Evolutionary conservation across 2,113 vertebrate genomes (phyloP), one percentile per base, ranked within the genome.

Genomic region (Salvelinus namaycush): DNA sequence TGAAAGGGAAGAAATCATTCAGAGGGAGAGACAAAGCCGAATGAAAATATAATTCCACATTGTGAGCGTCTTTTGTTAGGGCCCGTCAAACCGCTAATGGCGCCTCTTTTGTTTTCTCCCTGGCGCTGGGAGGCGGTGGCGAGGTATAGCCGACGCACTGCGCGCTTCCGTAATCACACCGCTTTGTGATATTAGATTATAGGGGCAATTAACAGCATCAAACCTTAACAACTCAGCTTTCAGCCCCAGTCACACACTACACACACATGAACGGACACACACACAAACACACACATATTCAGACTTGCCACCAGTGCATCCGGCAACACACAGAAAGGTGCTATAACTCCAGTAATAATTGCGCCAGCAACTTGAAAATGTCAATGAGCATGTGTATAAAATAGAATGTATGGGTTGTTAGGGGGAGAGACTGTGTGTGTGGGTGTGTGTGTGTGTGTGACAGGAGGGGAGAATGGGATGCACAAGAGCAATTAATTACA

Each of bases 131-230:
- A 86, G 88, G 88, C 91, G 16, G 51, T 88, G 83, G 79, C 90
- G 89, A 93, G 91, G 91, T 91, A 92, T 93, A 91, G 92, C 92
- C 90, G 83, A 89, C 90, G 88, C 86, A 83, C 87, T 88, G 87
- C 90, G 74, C 85, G 89, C 87, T 87, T 86, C 91, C 88, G n/a
- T 94, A 94, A 94, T 94, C 92, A 93, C 89, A 88, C 87, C 89
- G 90, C 92, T 94, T 94, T 94, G 94, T 94, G 93, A 93, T 92
- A 94, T 94, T 94, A 94, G 94, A 94, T 94, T 94, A 94, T 94
- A 94, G 94, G 93, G 94, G 92, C 94, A 94, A 94, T 94, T 94
- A 94, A 94, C 92, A 88, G 90, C 94, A 91, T 94, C 93, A 94
- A 93, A 94, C 91, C 91, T 91, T 92, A 93, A 94, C 93, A 91